Conservation (phyloP, 2,797 vertebrate genomes). For the Morelia viridis region DNA sequence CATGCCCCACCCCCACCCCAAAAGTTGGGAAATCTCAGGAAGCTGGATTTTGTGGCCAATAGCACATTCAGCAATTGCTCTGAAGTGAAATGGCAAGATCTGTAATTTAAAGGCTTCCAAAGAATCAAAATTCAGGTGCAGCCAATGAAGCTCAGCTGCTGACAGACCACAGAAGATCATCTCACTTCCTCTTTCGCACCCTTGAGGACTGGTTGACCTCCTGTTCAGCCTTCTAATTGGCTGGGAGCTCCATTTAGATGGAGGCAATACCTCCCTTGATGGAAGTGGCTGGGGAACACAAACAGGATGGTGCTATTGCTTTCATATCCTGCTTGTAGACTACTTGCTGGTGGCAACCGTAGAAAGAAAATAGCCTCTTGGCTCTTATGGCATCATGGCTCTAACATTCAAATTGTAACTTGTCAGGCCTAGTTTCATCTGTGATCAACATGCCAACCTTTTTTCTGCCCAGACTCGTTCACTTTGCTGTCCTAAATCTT, state of each 20-base stretch:
- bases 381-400: neutral
- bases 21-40: neutral
- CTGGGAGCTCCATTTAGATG: neutral
- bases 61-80: neutral
- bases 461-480: neutral
- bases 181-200: neutral
- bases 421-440: neutral
- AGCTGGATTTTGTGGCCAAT: neutral
- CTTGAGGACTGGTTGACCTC: neutral
- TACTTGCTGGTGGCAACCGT: neutral
- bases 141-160: neutral
- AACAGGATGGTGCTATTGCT: neutral
- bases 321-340: neutral
- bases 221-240: neutral
- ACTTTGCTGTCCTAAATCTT: neutral
- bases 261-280: neutral
- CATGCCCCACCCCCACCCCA: no score
- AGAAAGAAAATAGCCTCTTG: neutral
- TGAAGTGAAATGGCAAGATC: neutral
- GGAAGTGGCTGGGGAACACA: neutral
- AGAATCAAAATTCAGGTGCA: neutral
- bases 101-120: neutral
- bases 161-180: neutral
- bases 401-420: neutral
- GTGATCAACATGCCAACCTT: no score